Percentiles rank a stretch among this genome's conserved stretches.
These are phyloP conservation scores for Acleris holmiana DNA, from an alignment of 2,888 invertebrate species.

Conservation along the genomic window DNA sequence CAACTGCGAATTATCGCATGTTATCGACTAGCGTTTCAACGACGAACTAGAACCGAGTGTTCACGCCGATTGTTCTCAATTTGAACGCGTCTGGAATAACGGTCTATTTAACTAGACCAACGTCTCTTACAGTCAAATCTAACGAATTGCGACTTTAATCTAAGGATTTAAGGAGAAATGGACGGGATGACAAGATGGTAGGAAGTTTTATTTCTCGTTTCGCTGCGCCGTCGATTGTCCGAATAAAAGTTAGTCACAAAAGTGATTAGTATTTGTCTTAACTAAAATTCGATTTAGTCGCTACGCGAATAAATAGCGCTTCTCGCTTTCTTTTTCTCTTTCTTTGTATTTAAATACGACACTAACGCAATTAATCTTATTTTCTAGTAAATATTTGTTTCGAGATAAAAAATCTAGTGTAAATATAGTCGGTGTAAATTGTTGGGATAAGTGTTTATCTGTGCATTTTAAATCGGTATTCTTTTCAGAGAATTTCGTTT, in stretches of 20 bases:
- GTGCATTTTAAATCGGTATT: too few species aligned
- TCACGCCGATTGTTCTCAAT: slow-evolving; percentile 49
- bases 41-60: slow-evolving; percentile 44
- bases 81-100: slow-evolving; percentile 39
- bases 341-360: too few species aligned
- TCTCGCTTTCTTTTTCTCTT: background rate
- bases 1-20: slow-evolving; percentile 21
- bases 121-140: slow-evolving; percentile 2
- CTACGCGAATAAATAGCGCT: slow-evolving; percentile 20
- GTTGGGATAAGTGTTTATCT: too few species aligned
- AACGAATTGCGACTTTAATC: slow-evolving; percentile 16
- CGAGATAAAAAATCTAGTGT: too few species aligned
- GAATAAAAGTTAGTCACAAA: slow-evolving; percentile 37
- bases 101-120: slow-evolving; percentile 28
- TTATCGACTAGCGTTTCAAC: slow-evolving; percentile 36
- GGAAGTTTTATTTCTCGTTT: slow-evolving; percentile 27
- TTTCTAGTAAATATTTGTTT: too few species aligned
- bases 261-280: slow-evolving; percentile 37
- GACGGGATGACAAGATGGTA: background rate
- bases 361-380: too few species aligned
- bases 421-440: too few species aligned
- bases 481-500: too few species aligned
- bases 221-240: slow-evolving; percentile 25
- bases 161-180: background rate
- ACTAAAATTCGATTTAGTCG: slow-evolving; percentile 36